Conservation (phyloP, 2,797 vertebrate genomes). For the Okamejei kenojei region DNA sequence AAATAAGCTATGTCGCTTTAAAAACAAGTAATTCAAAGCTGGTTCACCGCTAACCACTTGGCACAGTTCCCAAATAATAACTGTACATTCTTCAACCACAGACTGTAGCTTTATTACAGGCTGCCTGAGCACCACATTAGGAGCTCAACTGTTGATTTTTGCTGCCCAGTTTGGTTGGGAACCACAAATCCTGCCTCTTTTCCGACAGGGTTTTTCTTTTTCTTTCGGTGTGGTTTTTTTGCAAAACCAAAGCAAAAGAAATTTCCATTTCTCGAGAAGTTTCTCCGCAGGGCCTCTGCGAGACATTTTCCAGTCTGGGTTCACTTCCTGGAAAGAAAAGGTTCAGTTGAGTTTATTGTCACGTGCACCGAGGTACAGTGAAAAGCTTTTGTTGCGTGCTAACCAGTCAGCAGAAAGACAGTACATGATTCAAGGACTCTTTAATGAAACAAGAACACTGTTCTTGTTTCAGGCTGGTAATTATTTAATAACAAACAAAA, state of each 20-base stretch:
- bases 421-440: no score
- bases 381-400: no score
- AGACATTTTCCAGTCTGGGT: background rate
- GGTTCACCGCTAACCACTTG: background rate
- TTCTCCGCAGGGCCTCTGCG: background rate
- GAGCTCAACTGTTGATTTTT: background rate
- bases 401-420: no score
- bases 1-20: background rate
- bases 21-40: background rate
- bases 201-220: background rate
- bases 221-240: background rate
- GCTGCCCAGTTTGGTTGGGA: slow-evolving; percentile 13
- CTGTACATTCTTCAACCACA: background rate
- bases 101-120: background rate
- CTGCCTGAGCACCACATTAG: background rate
- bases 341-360: no score
- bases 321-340: background rate
- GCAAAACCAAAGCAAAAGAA: background rate
- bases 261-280: background rate
- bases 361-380: no score
- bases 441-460: background rate
- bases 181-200: background rate
- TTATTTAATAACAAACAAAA: background rate
- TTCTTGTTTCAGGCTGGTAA: background rate
- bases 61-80: background rate